Conservation (phyloP, 2,797 vertebrate genomes). For the Florisuga fusca region DNA sequence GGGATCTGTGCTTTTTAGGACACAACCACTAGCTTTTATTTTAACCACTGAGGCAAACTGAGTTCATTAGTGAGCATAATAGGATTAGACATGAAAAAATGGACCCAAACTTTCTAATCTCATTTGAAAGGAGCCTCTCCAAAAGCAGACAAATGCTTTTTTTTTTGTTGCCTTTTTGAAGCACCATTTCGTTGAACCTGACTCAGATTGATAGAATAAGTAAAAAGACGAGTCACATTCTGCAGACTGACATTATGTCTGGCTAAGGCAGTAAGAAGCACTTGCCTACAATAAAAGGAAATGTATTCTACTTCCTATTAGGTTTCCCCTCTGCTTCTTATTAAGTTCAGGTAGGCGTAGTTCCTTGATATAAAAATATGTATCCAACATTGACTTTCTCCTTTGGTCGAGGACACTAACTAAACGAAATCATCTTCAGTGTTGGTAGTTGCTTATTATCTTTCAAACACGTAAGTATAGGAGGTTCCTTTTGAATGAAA, state of each 20-base stretch:
- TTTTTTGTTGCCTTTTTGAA: constrained; percentile 62
- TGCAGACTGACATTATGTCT: constrained; percentile 51
- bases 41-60: constrained; percentile 62
- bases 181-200: constrained; percentile 14
- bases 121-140: constrained; percentile 65
- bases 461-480: background rate
- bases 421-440: constrained; percentile 28
- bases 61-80: constrained; percentile 72
- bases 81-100: constrained; percentile 70
- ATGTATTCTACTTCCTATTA: constrained; percentile 50
- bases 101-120: constrained; percentile 65
- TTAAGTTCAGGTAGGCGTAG: constrained; percentile 25
- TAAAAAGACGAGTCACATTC: constrained; percentile 56
- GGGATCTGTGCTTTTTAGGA: constrained; percentile 57
- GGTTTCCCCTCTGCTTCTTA: constrained; percentile 28
- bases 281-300: constrained; percentile 32
- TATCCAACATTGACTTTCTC: constrained; percentile 31
- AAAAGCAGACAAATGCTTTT: constrained; percentile 61
- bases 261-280: constrained; percentile 54
- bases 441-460: background rate
- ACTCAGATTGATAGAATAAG: constrained; percentile 64
- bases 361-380: constrained; percentile 44
- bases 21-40: constrained; percentile 57
- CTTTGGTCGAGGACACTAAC: constrained; percentile 19
- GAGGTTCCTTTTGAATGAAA: constrained; percentile 44